These are phyloP conservation scores for Macrosoma leucophasiata DNA, from an alignment of 2,888 invertebrate genomes.

Conservation along the genomic window DNA sequence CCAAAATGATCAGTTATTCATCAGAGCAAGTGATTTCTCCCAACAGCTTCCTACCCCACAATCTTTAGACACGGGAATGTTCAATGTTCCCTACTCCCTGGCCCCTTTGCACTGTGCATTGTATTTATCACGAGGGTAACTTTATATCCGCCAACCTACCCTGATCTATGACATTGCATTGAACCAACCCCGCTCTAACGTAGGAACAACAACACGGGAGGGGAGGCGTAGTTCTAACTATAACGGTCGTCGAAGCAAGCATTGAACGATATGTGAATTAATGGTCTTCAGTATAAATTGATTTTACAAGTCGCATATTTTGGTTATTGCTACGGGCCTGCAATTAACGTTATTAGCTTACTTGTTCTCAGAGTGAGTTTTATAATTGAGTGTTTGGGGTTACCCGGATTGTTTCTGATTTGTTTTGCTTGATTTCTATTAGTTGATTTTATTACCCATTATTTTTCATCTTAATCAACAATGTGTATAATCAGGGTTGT, in stretches of 20 bases:
- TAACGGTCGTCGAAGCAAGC: constrained; percentile 43
- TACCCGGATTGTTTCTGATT: too few species aligned
- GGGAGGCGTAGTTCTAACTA: constrained; percentile 31
- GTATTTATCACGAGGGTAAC: constrained; percentile 65
- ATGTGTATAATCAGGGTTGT: too few species aligned
- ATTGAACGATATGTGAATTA: constrained; percentile 64
- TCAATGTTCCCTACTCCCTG: too few species aligned
- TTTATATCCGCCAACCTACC: constrained; percentile 49
- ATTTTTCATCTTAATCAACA: too few species aligned
- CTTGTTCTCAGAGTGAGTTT: too few species aligned
- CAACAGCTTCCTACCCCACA: constrained; percentile 43
- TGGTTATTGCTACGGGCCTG: constrained; percentile 20
- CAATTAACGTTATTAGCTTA: constrained; percentile 23
- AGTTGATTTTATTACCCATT: too few species aligned
- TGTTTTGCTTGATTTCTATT: too few species aligned
- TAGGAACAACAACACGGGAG: constrained; percentile 27
- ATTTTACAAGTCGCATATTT: constrained; percentile 50
- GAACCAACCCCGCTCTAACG: constrained; percentile 27
- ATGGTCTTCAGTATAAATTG: constrained; percentile 70
- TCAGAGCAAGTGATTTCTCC: constrained; percentile 53
- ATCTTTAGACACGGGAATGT: constrained; percentile 50
- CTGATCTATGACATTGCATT: constrained; percentile 42
- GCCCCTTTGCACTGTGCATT: constrained; percentile 67
- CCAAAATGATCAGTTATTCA: too few species aligned
- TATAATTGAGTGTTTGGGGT: too few species aligned